These are phyloP conservation scores for Philypnodon macrostomus DNA, from an alignment of 2,797 vertebrate species.

Conservation along the genomic window DNA sequence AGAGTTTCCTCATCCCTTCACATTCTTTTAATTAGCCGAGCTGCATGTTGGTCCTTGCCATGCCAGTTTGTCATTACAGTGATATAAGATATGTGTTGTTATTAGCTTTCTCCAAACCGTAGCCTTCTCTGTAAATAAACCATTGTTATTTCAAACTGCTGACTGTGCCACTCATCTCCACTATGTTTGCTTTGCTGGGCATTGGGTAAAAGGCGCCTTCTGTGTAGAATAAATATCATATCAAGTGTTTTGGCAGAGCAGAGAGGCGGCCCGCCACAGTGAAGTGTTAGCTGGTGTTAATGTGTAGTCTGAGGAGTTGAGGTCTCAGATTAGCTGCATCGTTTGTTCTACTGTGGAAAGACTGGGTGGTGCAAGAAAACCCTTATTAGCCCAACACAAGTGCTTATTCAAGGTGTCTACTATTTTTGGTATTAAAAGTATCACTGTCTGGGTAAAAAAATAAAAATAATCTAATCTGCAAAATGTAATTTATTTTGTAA, in stretches of 20 bases:
- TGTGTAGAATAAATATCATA: constrained; percentile 84
- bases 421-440: constrained; percentile 12
- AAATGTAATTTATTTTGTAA: no score
- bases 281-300: constrained; percentile 54
- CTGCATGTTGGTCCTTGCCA: no score
- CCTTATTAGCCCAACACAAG: constrained; percentile 38
- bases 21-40: constrained; percentile 44
- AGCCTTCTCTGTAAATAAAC: constrained; percentile 79
- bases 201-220: constrained; percentile 73
- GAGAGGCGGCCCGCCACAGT: constrained; percentile 18
- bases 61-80: constrained; percentile 63
- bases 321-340: constrained; percentile 59
- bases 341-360: constrained; percentile 50
- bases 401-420: constrained; percentile 39
- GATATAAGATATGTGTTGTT: constrained; percentile 62
- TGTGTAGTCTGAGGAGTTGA: constrained; percentile 60
- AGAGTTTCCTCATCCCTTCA: constrained; percentile 46
- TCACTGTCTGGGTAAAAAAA: no score
- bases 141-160: constrained; percentile 76
- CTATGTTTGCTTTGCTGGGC: constrained; percentile 84
- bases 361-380: constrained; percentile 44
- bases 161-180: constrained; percentile 70
- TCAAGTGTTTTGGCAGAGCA: constrained; percentile 69
- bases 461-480: no score
- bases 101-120: constrained; percentile 73